These are phyloP conservation scores for Gari tellinella DNA, from an alignment of 2,888 invertebrate species.

Conservation along the genomic window DNA sequence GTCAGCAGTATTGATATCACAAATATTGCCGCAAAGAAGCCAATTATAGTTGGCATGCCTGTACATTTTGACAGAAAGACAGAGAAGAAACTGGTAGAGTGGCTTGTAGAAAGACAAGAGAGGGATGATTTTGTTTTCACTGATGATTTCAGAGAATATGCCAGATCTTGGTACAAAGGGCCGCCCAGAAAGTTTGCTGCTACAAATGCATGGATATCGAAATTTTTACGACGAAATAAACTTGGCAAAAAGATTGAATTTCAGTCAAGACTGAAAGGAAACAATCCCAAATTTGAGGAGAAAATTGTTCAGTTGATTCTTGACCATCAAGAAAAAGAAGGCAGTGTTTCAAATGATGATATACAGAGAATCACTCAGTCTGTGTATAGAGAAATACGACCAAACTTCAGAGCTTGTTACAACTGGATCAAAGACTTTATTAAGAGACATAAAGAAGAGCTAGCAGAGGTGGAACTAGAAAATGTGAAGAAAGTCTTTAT, in stretches of 20 bases:
- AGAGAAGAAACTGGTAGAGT: constrained; percentile 53
- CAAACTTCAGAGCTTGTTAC: constrained; percentile 59
- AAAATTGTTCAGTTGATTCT: constrained; percentile 45
- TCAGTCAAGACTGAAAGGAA: constrained; percentile 53
- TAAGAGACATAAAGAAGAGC: constrained; percentile 43
- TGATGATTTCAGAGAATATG: constrained; percentile 55
- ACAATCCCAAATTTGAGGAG: constrained; percentile 56
- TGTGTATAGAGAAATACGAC: constrained; percentile 56
- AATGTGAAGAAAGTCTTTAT: constrained; percentile 59
- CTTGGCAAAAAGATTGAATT: constrained; percentile 42
- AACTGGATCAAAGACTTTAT: constrained; percentile 58
- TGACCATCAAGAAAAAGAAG: constrained; percentile 51
- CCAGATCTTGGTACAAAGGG: constrained; percentile 49
- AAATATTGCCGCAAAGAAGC: constrained; percentile 40
- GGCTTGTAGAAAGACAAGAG: constrained; percentile 44
- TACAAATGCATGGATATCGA: constrained; percentile 58
- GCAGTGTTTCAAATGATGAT: constrained; percentile 59
- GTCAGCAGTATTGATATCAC: constrained; percentile 16
- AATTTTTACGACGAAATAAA: constrained; percentile 49
- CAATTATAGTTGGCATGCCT: constrained; percentile 49
- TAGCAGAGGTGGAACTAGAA: constrained; percentile 52
- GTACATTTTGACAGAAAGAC: constrained; percentile 51
- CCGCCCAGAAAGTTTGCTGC: constrained; percentile 52
- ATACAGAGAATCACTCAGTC: constrained; percentile 49
- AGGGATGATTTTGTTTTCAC: constrained; percentile 57